Evolutionary conservation across 2,888 invertebrate species (phyloP), one percentile per base, ranked within the genome.

Genomic region (Volucella inflata): DNA sequence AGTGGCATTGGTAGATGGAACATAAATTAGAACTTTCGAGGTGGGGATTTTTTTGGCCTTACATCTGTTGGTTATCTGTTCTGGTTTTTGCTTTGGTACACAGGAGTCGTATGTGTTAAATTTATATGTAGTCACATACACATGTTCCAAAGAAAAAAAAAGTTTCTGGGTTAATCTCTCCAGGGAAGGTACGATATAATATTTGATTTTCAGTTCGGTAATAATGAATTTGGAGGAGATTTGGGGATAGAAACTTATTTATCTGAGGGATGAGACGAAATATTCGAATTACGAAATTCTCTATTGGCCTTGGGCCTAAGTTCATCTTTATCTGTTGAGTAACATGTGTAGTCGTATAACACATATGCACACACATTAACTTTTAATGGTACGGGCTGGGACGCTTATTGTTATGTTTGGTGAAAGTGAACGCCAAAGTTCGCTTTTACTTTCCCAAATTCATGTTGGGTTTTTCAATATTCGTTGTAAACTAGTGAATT

Each of bases 81-180:
- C 10, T 36, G 9, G 17, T 14, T 50, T 17, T 59, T 40, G 71
- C 8, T 50, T n/a, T 10, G 17, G 46, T 64, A 36, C 36, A 38
- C 17, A 44, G 64, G 38, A 21, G 4, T 42, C 53, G n/a, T 14
- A 11, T 11, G 10, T 30, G 36, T 46, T 30, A 30, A 30, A 30
- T n/a, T n/a, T n/a, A n/a, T 30, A 30, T 30, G 2, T 30, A 30
- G 6, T 30, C 30, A 30, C 30, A 30, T 30, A 30, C 30, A 30
- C 6, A 30, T 30, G 6, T 30, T 30, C 21, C 17, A 2, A 38
- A 21, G 14, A 55, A 57, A 64, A 21, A 21, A 55, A 57, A 64
- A 65, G 55, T 74, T 74, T 74, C 55, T 48, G 64, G 48, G 46
- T 57, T 57, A 65, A 74, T 74, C 74, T 65, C 64, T 74, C 55